These are phyloP conservation scores for Leptinotarsa haldemani DNA, from an alignment of 2,888 invertebrate species.

Conservation along the genomic window DNA sequence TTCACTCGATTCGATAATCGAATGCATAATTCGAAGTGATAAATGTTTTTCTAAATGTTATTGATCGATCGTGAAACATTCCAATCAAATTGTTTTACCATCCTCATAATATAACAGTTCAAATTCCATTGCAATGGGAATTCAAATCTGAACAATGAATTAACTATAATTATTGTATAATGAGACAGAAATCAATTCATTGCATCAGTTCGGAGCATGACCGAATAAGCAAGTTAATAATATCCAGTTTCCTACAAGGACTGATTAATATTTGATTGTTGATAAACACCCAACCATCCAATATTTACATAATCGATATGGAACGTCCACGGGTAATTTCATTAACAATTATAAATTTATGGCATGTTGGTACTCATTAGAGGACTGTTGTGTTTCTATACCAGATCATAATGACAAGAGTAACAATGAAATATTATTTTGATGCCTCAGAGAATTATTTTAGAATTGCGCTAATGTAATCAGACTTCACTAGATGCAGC, in stretches of 20 bases:
- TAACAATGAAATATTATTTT: neutral
- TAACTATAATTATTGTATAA: neutral
- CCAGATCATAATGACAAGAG: neutral
- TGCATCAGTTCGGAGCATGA: neutral
- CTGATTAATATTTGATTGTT: constrained; percentile 2
- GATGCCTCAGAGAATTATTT: neutral
- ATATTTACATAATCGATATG: constrained; percentile 9
- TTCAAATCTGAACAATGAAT: neutral
- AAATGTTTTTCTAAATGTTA: too few species aligned
- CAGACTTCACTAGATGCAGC: neutral
- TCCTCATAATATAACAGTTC: neutral
- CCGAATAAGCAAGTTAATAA: neutral
- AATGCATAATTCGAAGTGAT: too few species aligned
- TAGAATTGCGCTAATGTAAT: neutral
- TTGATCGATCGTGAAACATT: too few species aligned
- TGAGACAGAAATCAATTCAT: constrained; percentile 3
- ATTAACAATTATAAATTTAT: constrained; percentile 4
- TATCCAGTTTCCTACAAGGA: constrained; percentile 4
- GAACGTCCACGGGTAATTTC: neutral
- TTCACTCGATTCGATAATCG: too few species aligned
- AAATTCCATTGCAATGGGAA: neutral
- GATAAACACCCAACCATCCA: constrained; percentile 1
- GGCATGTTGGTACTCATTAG: constrained; percentile 1
- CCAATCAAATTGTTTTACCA: too few species aligned
- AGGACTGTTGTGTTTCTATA: neutral